phyloP scores from a whole-genome alignment of 2,113 vertebrate genomes.

The Vidua macroura region DNA sequence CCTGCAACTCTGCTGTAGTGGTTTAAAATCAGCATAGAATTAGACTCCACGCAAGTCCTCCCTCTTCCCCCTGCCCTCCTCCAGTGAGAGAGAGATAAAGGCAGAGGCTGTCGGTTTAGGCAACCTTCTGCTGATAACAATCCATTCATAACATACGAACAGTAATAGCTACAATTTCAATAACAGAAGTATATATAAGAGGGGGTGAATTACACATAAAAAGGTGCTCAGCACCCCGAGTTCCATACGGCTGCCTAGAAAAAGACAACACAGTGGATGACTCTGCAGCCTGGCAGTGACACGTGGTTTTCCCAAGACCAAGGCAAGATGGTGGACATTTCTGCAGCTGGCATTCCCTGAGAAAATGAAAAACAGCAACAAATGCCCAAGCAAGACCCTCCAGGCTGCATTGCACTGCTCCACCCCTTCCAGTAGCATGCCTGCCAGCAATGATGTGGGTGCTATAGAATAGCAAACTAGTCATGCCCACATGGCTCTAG shows the following conservation, averaged over 20 bases:
- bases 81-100: not conserved
- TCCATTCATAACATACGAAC: rapidly evolving
- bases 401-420: not conserved
- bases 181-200: not conserved
- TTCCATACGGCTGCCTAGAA: rapidly evolving
- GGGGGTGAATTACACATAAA: not conserved
- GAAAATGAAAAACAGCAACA: not conserved
- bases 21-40: not conserved
- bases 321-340: no score
- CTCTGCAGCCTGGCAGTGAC: rapidly evolving
- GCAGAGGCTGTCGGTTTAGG: not conserved
- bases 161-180: not conserved
- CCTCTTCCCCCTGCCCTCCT: no score
- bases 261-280: no score
- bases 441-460: not conserved
- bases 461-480: not conserved
- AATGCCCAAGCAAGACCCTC: rapidly evolving
- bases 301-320: rapidly evolving
- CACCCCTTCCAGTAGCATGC: rapidly evolving
- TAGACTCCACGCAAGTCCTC: not conserved
- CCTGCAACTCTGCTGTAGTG: not conserved
- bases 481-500: no score
- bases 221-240: rapidly evolving
- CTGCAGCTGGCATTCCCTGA: rapidly evolving
- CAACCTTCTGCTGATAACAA: not conserved